Percentiles rank a stretch among this genome's conserved stretches.
phyloP scores from a whole-genome alignment of 2,888 invertebrate species.

The Amphipoea oculea region DNA sequence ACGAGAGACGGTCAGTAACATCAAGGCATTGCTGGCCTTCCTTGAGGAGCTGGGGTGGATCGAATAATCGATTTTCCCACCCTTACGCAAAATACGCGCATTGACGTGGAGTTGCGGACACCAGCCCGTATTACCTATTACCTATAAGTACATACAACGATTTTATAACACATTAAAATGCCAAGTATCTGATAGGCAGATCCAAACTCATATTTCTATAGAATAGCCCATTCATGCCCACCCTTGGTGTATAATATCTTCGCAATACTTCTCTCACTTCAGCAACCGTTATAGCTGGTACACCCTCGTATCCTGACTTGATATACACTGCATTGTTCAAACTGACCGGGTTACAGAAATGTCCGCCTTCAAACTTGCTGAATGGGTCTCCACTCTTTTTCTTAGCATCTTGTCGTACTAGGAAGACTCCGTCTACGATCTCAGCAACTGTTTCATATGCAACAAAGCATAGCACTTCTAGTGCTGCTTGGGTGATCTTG shows the following conservation, averaged over 20 bases:
- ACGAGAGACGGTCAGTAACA: too few species aligned
- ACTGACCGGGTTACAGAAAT: conserved; percentile 91
- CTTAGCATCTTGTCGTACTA: conserved; percentile 94
- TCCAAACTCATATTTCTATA: conserved; percentile 87
- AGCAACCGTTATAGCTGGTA: conserved; percentile 93
- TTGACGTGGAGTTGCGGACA: too few species aligned
- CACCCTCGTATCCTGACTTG: conserved; percentile 91
- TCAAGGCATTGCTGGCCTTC: too few species aligned
- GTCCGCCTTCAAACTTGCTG: conserved; percentile 92
- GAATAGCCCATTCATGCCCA: conserved; percentile 89
- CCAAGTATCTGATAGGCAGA: conserved; percentile 81
- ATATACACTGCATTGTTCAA: conserved; percentile 90
- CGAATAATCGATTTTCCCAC: too few species aligned
- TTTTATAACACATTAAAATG: conserved; percentile 65
- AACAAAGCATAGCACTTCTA: conserved; percentile 95
- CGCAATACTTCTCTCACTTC: conserved; percentile 96
- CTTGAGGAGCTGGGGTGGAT: too few species aligned
- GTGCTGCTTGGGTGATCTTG: conserved; percentile 91
- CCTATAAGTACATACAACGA: background rate
- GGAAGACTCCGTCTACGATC: conserved; percentile 95
- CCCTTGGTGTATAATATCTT: conserved; percentile 92
- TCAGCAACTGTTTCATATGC: conserved; percentile 98
- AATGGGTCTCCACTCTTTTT: conserved; percentile 93
- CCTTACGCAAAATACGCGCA: too few species aligned
- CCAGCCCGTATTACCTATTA: too few species aligned